phyloP scores from a whole-genome alignment of 1,140 invertebrate genomes.

The Drosophila tristis region DNA sequence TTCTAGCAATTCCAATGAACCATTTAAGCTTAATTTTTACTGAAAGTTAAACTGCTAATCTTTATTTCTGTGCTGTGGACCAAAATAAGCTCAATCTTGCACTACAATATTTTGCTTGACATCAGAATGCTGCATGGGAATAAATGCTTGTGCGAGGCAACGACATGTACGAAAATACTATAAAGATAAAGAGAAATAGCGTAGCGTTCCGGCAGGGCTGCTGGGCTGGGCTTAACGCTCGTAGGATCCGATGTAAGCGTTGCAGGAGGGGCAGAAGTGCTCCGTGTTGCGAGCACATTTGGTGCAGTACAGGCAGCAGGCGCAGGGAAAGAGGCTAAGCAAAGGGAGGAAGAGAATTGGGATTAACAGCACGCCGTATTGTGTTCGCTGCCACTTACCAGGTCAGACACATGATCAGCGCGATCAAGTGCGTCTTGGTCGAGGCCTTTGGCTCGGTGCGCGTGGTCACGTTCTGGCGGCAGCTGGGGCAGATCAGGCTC shows the following conservation, averaged over 20 bases:
- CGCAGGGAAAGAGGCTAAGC: constrained; percentile 86
- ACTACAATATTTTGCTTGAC: constrained; percentile 26
- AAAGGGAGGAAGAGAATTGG: background rate
- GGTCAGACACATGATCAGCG: constrained; percentile 86
- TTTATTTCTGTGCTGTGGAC: constrained; percentile 9
- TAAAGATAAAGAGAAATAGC: background rate
- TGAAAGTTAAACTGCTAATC: background rate
- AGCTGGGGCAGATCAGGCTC: constrained; percentile 85
- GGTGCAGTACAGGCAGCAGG: constrained; percentile 88
- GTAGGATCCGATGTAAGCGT: constrained; percentile 86
- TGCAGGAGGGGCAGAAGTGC: constrained; percentile 89
- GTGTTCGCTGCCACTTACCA: constrained; percentile 80
- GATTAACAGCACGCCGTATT: background rate
- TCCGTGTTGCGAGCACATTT: constrained; percentile 87
- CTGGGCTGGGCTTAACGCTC: constrained; percentile 35
- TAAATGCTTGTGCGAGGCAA: constrained; percentile 13
- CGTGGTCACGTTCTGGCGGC: constrained; percentile 85
- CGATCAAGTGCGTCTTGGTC: constrained; percentile 87
- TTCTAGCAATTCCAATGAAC: too few species aligned
- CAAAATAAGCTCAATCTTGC: constrained; percentile 4
- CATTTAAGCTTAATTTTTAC: too few species aligned
- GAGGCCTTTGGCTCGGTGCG: constrained; percentile 84
- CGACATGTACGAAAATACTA: background rate
- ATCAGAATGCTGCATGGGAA: constrained; percentile 39
- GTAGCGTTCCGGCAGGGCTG: constrained; percentile 16